A percentile compares a stretch with the other conserved stretches of the same genome.
Conservation (phyloP, 2,888 invertebrate genomes). For the Ennomos quercinarius region DNA sequence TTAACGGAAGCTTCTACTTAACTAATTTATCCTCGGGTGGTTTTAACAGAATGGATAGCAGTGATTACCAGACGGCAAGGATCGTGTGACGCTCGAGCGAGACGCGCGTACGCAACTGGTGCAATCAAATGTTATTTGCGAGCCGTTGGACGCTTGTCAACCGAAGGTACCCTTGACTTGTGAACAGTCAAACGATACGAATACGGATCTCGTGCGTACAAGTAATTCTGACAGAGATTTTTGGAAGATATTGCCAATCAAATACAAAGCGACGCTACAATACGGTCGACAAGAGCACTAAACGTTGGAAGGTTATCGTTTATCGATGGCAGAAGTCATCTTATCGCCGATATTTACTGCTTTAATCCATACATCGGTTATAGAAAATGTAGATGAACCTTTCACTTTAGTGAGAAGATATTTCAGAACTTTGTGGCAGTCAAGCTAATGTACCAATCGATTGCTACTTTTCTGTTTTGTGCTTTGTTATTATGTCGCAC, state of each 20-base stretch:
- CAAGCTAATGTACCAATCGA: slow-evolving; percentile 1
- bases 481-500: slow-evolving; percentile 5
- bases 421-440: slow-evolving; percentile 1
- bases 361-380: slow-evolving; percentile 19
- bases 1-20: slow-evolving; percentile 86
- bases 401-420: slow-evolving; percentile 7
- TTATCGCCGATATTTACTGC: slow-evolving; percentile 28
- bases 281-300: slow-evolving; percentile 32
- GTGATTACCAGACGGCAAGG: slow-evolving; percentile 78
- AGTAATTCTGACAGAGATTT: slow-evolving; percentile 26
- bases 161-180: slow-evolving; percentile 44
- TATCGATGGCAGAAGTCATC: slow-evolving; percentile 33
- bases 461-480: too few relatives aligned
- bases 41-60: slow-evolving; percentile 86
- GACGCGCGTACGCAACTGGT: slow-evolving; percentile 53
- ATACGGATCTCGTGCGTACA: slow-evolving; percentile 26
- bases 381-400: slow-evolving; percentile 8
- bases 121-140: slow-evolving; percentile 58
- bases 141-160: slow-evolving; percentile 48
- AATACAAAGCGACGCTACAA: slow-evolving; percentile 35
- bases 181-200: slow-evolving; percentile 44
- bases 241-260: slow-evolving; percentile 29
- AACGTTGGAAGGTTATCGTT: slow-evolving; percentile 32
- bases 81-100: slow-evolving; percentile 68
- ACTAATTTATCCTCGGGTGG: slow-evolving; percentile 86